A percentile compares a stretch with the other conserved stretches of the same genome.
phyloP scores from a whole-genome alignment of 2,888 invertebrate genomes.

The Acrocyrtus sp. region DNA sequence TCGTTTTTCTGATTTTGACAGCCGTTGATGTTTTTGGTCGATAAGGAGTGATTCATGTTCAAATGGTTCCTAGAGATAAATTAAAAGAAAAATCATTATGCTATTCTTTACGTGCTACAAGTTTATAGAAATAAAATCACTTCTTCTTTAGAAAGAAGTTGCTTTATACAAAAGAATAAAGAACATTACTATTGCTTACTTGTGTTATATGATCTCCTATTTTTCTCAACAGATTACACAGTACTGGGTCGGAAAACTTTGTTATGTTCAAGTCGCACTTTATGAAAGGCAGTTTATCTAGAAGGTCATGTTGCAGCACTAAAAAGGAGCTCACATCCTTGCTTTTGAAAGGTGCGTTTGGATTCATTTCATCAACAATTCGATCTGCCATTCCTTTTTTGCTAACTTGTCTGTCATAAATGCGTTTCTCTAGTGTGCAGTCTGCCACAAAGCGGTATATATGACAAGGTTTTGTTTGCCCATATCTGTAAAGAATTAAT shows the following conservation, averaged over 20 bases:
- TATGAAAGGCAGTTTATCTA: constrained; percentile 69
- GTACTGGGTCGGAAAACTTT: constrained; percentile 82
- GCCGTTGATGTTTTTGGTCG: constrained; percentile 93
- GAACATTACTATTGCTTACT: constrained; percentile 65
- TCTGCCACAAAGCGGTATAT: constrained; percentile 98
- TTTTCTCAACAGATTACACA: constrained; percentile 74
- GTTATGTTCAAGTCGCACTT: constrained; percentile 69
- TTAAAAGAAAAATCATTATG: no score
- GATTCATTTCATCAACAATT: constrained; percentile 98
- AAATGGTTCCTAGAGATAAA: constrained; percentile 78
- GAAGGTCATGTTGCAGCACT: constrained; percentile 89
- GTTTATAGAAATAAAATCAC: neutral
- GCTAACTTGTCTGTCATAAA: constrained; percentile 97
- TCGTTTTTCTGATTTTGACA: constrained; percentile 92
- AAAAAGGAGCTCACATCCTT: constrained; percentile 90
- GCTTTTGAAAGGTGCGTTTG: constrained; percentile 90
- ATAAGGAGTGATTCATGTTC: constrained; percentile 94
- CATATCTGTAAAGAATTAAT: constrained; percentile 73
- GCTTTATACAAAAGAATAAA: no score
- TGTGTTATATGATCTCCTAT: constrained; percentile 69
- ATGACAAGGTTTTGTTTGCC: constrained; percentile 93
- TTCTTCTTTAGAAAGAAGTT: neutral
- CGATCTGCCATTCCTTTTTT: constrained; percentile 99
- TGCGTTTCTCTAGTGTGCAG: constrained; percentile 96
- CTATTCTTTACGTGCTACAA: neutral